phyloP scores from a whole-genome alignment of 35 echinoderm and acorn worm species.

The Nesometra sesokonis region DNA sequence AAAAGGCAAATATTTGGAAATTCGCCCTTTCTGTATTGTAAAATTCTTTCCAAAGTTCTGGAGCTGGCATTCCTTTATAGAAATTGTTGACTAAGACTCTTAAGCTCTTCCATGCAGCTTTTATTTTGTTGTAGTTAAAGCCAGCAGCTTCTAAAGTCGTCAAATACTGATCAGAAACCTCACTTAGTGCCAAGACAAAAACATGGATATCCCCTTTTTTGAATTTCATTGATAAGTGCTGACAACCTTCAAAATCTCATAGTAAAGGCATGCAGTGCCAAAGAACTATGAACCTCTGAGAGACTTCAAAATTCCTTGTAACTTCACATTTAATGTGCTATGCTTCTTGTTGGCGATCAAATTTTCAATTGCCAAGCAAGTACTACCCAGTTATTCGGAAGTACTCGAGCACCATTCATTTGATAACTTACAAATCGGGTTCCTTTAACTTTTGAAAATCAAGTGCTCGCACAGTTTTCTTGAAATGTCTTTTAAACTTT shows the following conservation, averaged over 20 bases:
- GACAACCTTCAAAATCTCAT: conserved; percentile 34
- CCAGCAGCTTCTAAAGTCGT: conserved; percentile 23
- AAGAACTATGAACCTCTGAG: conserved; percentile 22
- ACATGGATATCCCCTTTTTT: conserved; percentile 18
- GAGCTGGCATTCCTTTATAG: conserved; percentile 1
- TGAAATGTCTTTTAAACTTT: no score
- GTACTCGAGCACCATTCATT: conserved; percentile 26
- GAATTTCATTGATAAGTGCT: conserved; percentile 35
- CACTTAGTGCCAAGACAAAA: conserved; percentile 33
- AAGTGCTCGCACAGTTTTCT: no score
- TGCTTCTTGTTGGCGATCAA: conserved; percentile 5
- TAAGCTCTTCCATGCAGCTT: conserved; percentile 25
- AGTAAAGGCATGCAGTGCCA: conserved; percentile 1
- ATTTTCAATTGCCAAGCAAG: conserved; percentile 15
- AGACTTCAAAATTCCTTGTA: conserved; percentile 40
- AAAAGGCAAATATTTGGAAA: conserved; percentile 20
- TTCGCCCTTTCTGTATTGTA: conserved; percentile 27
- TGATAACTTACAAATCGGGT: conserved; percentile 53
- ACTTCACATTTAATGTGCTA: conserved; percentile 24
- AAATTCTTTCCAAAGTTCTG: conserved; percentile 18
- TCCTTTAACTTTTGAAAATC: background rate
- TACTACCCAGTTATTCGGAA: conserved; percentile 38
- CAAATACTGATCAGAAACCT: conserved; percentile 11
- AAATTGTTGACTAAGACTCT: conserved; percentile 16
- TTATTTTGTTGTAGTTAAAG: conserved; percentile 23